Conservation (phyloP, 23 tunicate genomes). For the Corella eumyota region DNA sequence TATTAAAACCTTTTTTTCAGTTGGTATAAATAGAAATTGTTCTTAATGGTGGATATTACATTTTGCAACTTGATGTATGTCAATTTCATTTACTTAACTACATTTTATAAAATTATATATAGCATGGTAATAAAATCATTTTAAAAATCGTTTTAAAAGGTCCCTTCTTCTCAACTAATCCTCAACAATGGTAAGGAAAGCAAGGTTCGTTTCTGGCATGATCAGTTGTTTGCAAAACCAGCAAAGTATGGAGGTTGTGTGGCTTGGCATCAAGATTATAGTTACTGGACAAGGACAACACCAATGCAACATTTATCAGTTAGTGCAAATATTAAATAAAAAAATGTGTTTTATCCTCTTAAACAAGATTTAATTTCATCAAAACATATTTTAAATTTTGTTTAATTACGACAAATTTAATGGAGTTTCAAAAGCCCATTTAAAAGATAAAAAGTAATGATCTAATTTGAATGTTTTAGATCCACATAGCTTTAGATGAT, state of each 20-base stretch:
- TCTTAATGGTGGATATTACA: too few relatives aligned
- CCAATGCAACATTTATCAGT: conserved; percentile 84
- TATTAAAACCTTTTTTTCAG: too few relatives aligned
- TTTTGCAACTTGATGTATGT: too few relatives aligned
- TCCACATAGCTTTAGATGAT: conserved; percentile 48
- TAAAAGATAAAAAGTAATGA: too few relatives aligned
- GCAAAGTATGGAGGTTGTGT: conserved; percentile 79
- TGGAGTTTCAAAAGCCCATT: too few relatives aligned
- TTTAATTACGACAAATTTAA: too few relatives aligned
- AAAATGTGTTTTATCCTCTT: not conserved
- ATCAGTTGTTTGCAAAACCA: conserved; percentile 80
- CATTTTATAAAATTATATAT: too few relatives aligned
- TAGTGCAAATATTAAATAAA: conserved; percentile 1
- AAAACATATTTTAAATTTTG: too few relatives aligned
- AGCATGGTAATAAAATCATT: too few relatives aligned
- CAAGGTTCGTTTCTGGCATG: conserved; percentile 70
- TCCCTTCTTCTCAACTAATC: conserved; percentile 57
- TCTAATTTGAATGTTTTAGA: conserved; percentile 10
- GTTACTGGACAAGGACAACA: conserved; percentile 75
- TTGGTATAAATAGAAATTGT: too few relatives aligned
- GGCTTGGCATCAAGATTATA: conserved; percentile 89
- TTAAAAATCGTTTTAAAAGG: conserved; percentile 15
- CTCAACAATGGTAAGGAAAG: not conserved
- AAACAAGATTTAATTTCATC: not conserved
- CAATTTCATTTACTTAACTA: too few relatives aligned